A percentile compares a stretch with the other conserved stretches of the same genome.
These are phyloP conservation scores for Drosophila austrosaltans DNA, from an alignment of 2,888 invertebrate species.

Conservation along the genomic window DNA sequence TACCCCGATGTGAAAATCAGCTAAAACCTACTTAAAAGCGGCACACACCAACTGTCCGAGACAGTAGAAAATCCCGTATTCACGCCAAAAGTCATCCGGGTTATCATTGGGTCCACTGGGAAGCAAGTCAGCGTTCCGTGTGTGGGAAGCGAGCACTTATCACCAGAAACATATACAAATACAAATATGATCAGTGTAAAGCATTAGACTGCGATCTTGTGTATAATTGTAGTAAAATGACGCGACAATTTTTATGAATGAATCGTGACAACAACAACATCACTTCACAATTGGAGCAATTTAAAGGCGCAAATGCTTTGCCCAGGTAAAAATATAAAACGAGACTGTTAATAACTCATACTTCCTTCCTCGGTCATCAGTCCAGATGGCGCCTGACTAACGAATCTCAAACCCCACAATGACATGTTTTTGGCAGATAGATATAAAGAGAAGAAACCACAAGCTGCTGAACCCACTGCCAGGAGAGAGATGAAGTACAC, in stretches of 20 bases:
- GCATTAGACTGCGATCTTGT: constrained; percentile 48
- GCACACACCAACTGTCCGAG: constrained; percentile 56
- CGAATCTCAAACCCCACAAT: neutral
- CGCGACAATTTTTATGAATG: constrained; percentile 69
- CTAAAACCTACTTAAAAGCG: constrained; percentile 51
- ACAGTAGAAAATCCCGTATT: constrained; percentile 57
- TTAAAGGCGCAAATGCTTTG: neutral
- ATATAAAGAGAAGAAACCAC: neutral
- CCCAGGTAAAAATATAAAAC: neutral
- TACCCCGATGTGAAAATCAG: constrained; percentile 42
- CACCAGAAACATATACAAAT: constrained; percentile 29
- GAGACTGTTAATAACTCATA: neutral
- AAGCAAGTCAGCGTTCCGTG: constrained; percentile 56
- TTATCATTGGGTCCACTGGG: constrained; percentile 60
- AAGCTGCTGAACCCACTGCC: neutral
- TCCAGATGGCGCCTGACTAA: neutral
- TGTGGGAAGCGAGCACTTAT: constrained; percentile 70
- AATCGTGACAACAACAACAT: constrained; percentile 35
- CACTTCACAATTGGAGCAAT: neutral
- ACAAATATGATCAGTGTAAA: constrained; percentile 30
- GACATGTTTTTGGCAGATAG: neutral
- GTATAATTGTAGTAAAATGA: constrained; percentile 64
- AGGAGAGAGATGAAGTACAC: neutral
- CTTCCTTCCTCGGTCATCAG: too few species aligned
- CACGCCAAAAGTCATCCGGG: constrained; percentile 66